phyloP scores from a whole-genome alignment of 2,888 invertebrate species.

The Parasteatoda lunata region DNA sequence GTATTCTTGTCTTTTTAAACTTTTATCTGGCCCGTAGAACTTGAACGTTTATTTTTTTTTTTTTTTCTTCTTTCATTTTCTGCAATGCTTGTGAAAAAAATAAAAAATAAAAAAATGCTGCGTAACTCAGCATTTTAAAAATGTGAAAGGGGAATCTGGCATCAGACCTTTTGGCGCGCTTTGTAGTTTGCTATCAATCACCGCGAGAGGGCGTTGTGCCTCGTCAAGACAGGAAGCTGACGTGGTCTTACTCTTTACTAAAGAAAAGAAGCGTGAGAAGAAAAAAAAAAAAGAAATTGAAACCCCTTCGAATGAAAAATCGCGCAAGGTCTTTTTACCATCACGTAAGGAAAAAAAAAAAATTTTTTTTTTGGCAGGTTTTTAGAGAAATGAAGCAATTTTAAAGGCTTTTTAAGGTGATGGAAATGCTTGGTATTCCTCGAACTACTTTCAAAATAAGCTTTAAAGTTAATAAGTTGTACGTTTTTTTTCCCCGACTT shows the following conservation, averaged over 20 bases:
- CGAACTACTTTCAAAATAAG: too few relatives aligned
- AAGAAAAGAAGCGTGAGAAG: too few relatives aligned
- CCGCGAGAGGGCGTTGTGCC: constrained; percentile 38
- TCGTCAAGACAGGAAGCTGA: not conserved
- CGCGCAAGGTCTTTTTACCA: not conserved
- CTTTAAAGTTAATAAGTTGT: too few relatives aligned
- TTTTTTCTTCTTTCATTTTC: constrained; percentile 18
- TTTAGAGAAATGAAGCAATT: constrained; percentile 5
- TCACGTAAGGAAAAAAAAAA: not conserved
- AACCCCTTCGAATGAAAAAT: not conserved
- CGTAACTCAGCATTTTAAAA: constrained; percentile 58
- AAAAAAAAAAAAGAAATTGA: not conserved
- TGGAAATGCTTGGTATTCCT: too few relatives aligned
- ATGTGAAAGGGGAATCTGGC: constrained; percentile 27
- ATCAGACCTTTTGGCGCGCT: constrained; percentile 41
- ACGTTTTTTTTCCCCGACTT: too few relatives aligned
- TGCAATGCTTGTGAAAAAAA: constrained; percentile 4
- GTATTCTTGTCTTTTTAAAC: constrained; percentile 56
- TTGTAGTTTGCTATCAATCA: constrained; percentile 66
- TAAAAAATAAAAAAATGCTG: constrained; percentile 14
- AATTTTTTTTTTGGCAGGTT: not conserved
- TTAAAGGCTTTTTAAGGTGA: not conserved
- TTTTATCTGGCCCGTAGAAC: constrained; percentile 44
- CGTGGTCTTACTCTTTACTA: constrained; percentile 6
- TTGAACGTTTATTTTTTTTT: not conserved